Percentiles rank a stretch among this genome's conserved stretches.
phyloP scores from a whole-genome alignment of 2,888 invertebrate genomes.

The Cerastis leucographa region DNA sequence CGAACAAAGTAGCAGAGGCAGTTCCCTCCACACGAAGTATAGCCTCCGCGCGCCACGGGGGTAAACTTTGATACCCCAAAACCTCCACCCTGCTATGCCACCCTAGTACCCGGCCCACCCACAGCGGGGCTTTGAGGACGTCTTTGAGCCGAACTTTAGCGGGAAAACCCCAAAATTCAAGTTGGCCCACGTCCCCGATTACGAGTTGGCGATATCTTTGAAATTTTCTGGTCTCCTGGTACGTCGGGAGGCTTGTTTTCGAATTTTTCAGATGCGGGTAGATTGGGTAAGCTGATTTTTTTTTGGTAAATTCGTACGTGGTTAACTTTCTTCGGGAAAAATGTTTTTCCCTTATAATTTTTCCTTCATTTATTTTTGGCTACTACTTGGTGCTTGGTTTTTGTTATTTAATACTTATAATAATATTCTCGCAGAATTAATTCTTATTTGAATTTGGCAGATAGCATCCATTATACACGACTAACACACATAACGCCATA shows the following conservation, averaged over 20 bases:
- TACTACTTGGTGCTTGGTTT: neutral
- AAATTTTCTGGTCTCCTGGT: constrained; percentile 87
- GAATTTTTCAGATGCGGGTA: constrained; percentile 57
- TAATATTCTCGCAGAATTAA: neutral
- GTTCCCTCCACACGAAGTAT: constrained; percentile 82
- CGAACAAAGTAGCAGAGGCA: constrained; percentile 87
- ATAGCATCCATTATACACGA: neutral
- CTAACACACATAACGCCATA: neutral
- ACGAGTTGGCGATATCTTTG: constrained; percentile 88
- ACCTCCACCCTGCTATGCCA: constrained; percentile 80
- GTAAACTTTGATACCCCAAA: constrained; percentile 89
- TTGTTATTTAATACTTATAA: neutral
- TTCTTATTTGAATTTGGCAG: neutral
- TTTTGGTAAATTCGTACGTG: constrained; percentile 34
- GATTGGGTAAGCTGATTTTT: constrained; percentile 45
- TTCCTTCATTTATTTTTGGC: constrained; percentile 26
- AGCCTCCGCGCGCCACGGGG: constrained; percentile 84
- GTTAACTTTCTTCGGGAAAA: constrained; percentile 21
- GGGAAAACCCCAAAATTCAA: constrained; percentile 89
- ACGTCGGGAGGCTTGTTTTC: constrained; percentile 54
- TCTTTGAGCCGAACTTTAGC: constrained; percentile 89
- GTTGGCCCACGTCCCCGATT: constrained; percentile 86
- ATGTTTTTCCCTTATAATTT: neutral
- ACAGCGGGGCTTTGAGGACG: constrained; percentile 88
- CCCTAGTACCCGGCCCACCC: constrained; percentile 86